phyloP scores from a whole-genome alignment of 2,888 invertebrate species.

The Agrochola lychnidis region DNA sequence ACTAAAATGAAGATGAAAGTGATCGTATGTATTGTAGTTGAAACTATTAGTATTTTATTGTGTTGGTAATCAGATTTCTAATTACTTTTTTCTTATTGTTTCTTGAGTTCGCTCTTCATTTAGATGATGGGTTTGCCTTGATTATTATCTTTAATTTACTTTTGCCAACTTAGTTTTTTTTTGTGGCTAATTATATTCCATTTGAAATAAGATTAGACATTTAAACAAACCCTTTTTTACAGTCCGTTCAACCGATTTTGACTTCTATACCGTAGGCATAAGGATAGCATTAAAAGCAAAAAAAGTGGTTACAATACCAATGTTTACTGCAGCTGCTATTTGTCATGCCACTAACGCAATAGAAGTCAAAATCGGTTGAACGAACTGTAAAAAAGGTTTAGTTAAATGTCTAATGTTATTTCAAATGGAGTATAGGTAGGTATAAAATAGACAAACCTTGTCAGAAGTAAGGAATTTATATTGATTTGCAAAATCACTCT shows the following conservation, averaged over 20 bases:
- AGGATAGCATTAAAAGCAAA: too few relatives aligned
- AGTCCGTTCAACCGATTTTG: too few relatives aligned
- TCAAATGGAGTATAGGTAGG: too few relatives aligned
- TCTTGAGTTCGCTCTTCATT: neutral
- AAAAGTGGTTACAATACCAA: too few relatives aligned
- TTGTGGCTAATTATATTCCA: neutral
- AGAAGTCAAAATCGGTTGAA: too few relatives aligned
- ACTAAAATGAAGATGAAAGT: constrained; percentile 68
- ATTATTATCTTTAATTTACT: neutral
- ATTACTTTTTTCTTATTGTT: constrained; percentile 48
- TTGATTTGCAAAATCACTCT: neutral
- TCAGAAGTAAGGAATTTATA: neutral
- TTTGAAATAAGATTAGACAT: too few relatives aligned
- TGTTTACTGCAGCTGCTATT: too few relatives aligned
- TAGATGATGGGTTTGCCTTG: neutral
- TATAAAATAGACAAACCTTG: neutral
- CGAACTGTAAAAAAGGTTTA: too few relatives aligned
- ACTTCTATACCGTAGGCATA: too few relatives aligned
- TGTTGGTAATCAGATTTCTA: constrained; percentile 59
- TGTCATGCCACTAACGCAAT: too few relatives aligned
- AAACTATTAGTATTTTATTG: constrained; percentile 65
- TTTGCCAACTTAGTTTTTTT: neutral
- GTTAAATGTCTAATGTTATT: too few relatives aligned
- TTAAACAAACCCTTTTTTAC: too few relatives aligned
- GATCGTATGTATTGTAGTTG: constrained; percentile 55